phyloP scores from a whole-genome alignment of 2,888 invertebrate species.

The Leucophora obtusa region DNA sequence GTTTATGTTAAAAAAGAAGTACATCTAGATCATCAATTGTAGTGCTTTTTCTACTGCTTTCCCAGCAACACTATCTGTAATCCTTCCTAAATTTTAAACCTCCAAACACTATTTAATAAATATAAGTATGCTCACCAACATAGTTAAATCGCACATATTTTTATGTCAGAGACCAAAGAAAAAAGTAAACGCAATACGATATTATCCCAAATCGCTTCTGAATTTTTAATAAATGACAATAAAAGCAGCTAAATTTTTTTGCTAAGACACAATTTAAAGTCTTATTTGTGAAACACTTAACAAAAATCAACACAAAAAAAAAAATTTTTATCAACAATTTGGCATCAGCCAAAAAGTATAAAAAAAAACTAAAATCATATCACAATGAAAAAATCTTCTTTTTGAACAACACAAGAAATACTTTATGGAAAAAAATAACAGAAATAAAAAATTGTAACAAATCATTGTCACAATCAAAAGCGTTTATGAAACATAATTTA shows the following conservation, averaged over 20 bases:
- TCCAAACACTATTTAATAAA: conserved; percentile 33
- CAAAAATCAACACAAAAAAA: conserved; percentile 41
- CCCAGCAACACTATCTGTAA: conserved; percentile 11
- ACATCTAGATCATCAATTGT: too few relatives aligned
- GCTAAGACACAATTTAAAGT: conserved; percentile 47
- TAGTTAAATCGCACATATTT: conserved; percentile 44
- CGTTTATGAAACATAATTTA: conserved; percentile 77
- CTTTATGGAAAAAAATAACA: conserved; percentile 41
- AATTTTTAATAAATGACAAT: conserved; percentile 65
- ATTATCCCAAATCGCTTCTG: conserved; percentile 66
- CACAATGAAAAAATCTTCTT: conserved; percentile 42
- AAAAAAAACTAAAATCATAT: conserved; percentile 30
- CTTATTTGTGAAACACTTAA: conserved; percentile 58
- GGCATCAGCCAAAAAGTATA: conserved; percentile 52
- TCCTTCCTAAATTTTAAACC: neutral
- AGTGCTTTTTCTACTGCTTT: too few relatives aligned
- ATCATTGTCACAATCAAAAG: conserved; percentile 76
- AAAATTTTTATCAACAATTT: conserved; percentile 62
- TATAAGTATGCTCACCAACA: conserved; percentile 13
- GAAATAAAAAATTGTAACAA: conserved; percentile 74
- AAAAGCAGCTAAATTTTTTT: conserved; percentile 36
- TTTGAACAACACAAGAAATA: conserved; percentile 45
- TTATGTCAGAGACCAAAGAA: neutral
- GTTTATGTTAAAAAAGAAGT: too few relatives aligned
- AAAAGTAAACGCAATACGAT: conserved; percentile 54